These are phyloP conservation scores for Pollenia amentaria DNA, from an alignment of 2,888 invertebrate species.

Conservation along the genomic window DNA sequence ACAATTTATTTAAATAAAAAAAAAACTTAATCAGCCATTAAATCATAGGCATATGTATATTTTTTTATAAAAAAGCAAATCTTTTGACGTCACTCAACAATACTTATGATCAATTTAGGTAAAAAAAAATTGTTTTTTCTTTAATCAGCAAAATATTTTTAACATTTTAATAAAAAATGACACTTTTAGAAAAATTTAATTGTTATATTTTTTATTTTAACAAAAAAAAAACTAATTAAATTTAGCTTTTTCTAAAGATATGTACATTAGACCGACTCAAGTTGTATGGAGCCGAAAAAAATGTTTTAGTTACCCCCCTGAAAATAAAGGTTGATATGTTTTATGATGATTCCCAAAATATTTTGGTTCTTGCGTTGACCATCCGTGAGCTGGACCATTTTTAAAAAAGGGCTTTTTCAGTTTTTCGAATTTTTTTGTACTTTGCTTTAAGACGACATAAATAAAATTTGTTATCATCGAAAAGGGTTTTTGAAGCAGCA, in stretches of 20 bases:
- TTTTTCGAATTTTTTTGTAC: too few relatives aligned
- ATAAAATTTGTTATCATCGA: too few relatives aligned
- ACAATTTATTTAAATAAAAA: not conserved
- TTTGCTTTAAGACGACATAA: too few relatives aligned
- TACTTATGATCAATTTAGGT: constrained; percentile 16
- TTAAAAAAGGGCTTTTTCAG: too few relatives aligned
- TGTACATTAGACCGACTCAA: too few relatives aligned
- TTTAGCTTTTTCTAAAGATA: not conserved
- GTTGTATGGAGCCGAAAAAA: too few relatives aligned
- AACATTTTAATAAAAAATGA: constrained; percentile 1
- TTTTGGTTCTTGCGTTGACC: too few relatives aligned
- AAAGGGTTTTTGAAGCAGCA: too few relatives aligned
- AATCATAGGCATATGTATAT: not conserved
- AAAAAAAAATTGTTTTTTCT: not conserved
- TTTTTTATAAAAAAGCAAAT: constrained; percentile 1
- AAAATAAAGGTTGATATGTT: too few relatives aligned
- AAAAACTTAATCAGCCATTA: not conserved
- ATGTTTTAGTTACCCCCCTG: too few relatives aligned
- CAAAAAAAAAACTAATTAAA: not conserved
- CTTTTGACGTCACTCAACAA: constrained; percentile 41
- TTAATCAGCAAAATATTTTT: constrained; percentile 9
- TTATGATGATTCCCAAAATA: too few relatives aligned
- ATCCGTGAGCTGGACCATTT: too few relatives aligned
- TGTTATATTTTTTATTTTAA: not conserved
- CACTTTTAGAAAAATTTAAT: constrained; percentile 22